Evolutionary conservation across 2,113 vertebrate genomes (phyloP), one percentile per base, ranked within the genome.

Genomic region (Brachyhypopomus gauderio): DNA sequence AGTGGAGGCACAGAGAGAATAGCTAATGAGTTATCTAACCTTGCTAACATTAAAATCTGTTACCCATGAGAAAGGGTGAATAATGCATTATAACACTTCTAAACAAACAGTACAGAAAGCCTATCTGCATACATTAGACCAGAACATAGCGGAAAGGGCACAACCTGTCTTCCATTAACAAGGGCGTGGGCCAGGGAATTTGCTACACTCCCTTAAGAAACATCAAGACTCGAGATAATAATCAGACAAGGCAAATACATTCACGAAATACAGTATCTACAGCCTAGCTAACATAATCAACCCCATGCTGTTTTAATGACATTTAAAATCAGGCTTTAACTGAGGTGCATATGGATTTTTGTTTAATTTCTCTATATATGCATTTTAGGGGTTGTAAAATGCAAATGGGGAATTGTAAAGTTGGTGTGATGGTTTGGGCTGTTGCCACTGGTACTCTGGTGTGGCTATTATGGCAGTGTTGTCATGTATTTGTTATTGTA

Each of bases 1-100:
- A 75, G 56, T 22, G 0, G 58, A 41, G 85, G 74, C 41, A 60
- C 38, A 25, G 20, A 58, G 76, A 70, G 83, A 85, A 86, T 88
- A 83, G 76, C 71, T 86, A 88, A 88, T 89, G 85, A 89, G 85
- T 87, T 77, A 82, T 87, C 83, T 87, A 82, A 89, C 89, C 89
- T 87, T 88, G 86, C 85, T 60, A 86, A 83, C 85, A 89, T 87
- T 87, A 82, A 87, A 89, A 86, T 78, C 41, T 79, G 75, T 79
- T 82, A 70, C 73, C 83, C 63, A 72, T 56, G n/a, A 72, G 66
- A 83, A 78, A 77, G 74, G 78, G 86, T 81, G 85, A 89, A 89
- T 87, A 89, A 87, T 86, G 83, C 83, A 90, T 87, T 87, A 89
- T 71, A 80, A 83, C 80, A 73, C 80, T 90, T 86, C 86, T 88